Conservation (phyloP, 1,140 invertebrate genomes). For the Pachyrhynchus sulphureomaculatus region DNA sequence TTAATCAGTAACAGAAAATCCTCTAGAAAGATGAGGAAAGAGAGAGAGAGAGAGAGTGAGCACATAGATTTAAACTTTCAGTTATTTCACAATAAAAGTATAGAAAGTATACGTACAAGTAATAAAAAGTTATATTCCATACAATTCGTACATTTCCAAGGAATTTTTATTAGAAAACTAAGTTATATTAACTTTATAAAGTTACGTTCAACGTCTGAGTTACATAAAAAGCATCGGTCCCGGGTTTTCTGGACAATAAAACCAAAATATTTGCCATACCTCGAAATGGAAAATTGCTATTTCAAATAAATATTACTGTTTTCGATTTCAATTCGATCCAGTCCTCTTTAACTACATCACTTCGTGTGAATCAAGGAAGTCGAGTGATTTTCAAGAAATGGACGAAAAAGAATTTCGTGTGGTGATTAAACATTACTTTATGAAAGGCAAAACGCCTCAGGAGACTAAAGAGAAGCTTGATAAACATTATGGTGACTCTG, state of each 20-base stretch:
- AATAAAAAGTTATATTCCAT: conserved; percentile 36
- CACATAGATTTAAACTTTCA: conserved; percentile 22
- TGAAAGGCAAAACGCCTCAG: too few species aligned
- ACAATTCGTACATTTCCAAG: conserved; percentile 19
- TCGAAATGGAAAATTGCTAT: neutral
- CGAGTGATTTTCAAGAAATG: too few species aligned
- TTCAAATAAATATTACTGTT: too few species aligned
- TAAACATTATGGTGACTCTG: too few species aligned
- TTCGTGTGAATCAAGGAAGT: too few species aligned
- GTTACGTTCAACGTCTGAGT: conserved; percentile 24
- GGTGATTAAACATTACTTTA: too few species aligned
- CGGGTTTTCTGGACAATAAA: conserved; percentile 30
- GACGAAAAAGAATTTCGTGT: too few species aligned
- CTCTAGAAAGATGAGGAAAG: too few species aligned
- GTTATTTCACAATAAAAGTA: conserved; percentile 28
- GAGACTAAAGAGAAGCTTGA: too few species aligned
- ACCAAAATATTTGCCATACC: conserved; percentile 11
- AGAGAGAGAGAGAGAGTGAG: conserved; percentile 6
- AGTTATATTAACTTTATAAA: conserved; percentile 35
- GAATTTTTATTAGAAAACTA: conserved; percentile 37
- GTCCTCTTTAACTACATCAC: too few species aligned
- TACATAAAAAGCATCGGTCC: conserved; percentile 24
- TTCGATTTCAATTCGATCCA: too few species aligned
- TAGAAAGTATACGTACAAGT: conserved; percentile 26
- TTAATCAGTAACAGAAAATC: neutral